A percentile compares a stretch with the other conserved stretches of the same genome.
Conservation (phyloP, 30 jellyfish, hydroid and myxozoan genomes). For the Pelagia noctiluca region DNA sequence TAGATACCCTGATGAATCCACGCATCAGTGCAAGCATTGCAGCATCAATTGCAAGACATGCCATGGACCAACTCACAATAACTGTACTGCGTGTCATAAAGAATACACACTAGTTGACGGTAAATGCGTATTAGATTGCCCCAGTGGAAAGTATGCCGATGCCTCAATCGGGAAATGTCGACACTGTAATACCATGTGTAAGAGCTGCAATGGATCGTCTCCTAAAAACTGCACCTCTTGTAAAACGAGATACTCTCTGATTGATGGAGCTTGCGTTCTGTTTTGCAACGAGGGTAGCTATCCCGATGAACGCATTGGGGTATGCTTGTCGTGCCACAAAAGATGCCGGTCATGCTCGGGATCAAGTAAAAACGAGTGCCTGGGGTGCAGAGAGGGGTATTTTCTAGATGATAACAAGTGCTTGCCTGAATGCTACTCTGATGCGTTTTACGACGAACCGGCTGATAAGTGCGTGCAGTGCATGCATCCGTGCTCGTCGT, state of each 20-base stretch:
- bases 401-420: constrained; percentile 11
- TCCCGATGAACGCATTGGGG: constrained; percentile 33
- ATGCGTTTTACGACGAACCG: constrained; percentile 43
- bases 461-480: constrained; percentile 75
- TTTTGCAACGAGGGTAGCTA: constrained; percentile 55
- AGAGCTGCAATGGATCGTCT: constrained; percentile 65
- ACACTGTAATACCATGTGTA: constrained; percentile 67
- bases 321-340: constrained; percentile 71
- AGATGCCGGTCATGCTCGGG: constrained; percentile 82
- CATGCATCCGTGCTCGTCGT: constrained; percentile 64
- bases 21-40: constrained; percentile 58
- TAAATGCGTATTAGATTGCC: constrained; percentile 66
- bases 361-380: constrained; percentile 58
- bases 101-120: constrained; percentile 54
- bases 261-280: constrained; percentile 61
- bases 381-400: constrained; percentile 61
- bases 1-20: constrained; percentile 26
- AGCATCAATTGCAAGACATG: constrained; percentile 59
- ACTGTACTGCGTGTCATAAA: constrained; percentile 73
- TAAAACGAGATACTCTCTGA: constrained; percentile 22
- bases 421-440: constrained; percentile 45
- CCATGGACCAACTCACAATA: constrained; percentile 21
- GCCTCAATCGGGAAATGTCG: constrained; percentile 30
- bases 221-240: constrained; percentile 73
- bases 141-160: constrained; percentile 53